These are phyloP conservation scores for Balanococcus diminutus DNA, from an alignment of 2,888 invertebrate species.

Conservation along the genomic window DNA sequence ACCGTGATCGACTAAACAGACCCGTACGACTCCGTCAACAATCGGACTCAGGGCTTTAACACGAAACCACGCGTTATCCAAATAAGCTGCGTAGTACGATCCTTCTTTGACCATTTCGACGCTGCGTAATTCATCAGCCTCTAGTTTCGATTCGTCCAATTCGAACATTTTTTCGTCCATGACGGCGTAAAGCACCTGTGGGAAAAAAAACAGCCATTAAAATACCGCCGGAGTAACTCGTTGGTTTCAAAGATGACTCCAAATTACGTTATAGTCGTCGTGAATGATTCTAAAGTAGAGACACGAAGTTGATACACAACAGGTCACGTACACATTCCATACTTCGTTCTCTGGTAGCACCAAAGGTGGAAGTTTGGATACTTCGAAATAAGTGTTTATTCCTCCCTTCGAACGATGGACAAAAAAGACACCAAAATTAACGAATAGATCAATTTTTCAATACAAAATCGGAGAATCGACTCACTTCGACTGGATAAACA, in stretches of 20 bases:
- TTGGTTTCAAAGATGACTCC: not conserved
- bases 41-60: not conserved
- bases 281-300: conserved; percentile 29
- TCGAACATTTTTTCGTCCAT: conserved; percentile 30
- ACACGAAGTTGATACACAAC: not conserved
- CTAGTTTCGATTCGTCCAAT: not conserved
- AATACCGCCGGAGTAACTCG: not conserved
- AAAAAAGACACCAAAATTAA: not conserved
- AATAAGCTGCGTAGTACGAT: not conserved
- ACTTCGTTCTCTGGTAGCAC: not conserved
- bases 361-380: not conserved
- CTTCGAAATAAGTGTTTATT: not conserved
- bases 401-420: not conserved
- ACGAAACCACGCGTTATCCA: conserved; percentile 5
- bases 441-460: not conserved
- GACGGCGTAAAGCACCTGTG: not conserved
- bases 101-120: conserved; percentile 31
- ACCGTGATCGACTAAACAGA: conserved; percentile 9
- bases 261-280: conserved; percentile 47
- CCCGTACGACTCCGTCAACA: not conserved
- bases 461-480: not conserved
- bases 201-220: not conserved
- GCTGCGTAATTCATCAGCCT: not conserved
- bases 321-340: conserved; percentile 19
- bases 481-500: not conserved